Conservation (phyloP, 2,113 vertebrate species). For the Pleuronectes platessa region DNA sequence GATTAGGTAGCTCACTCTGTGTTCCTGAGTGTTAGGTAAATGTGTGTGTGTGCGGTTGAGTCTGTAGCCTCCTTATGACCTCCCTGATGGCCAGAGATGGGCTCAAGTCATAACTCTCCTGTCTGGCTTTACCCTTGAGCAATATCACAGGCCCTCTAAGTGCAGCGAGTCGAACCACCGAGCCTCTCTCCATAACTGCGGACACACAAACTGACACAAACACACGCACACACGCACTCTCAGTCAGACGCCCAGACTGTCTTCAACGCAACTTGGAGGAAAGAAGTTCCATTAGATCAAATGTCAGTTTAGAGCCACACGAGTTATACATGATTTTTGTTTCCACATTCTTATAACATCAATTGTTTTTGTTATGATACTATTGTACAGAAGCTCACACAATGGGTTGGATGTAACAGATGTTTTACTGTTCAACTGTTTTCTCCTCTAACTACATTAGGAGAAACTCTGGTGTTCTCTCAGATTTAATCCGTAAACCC, state of each 20-base stretch:
- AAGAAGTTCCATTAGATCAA: not conserved
- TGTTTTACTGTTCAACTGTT: too few relatives aligned
- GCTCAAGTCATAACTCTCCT: slow-evolving; percentile 79
- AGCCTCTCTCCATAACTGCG: slow-evolving; percentile 40
- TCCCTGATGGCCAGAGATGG: slow-evolving; percentile 72
- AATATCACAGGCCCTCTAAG: slow-evolving; percentile 72
- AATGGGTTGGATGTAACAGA: too few relatives aligned
- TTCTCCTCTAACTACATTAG: too few relatives aligned
- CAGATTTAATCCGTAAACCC: too few relatives aligned
- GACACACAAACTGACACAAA: slow-evolving; percentile 33
- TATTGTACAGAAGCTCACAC: not conserved
- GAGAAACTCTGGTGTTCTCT: too few relatives aligned
- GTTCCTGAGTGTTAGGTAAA: slow-evolving; percentile 41
- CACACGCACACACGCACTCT: not conserved
- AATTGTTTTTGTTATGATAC: not conserved
- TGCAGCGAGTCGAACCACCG: slow-evolving; percentile 67
- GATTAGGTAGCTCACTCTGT: slow-evolving; percentile 39
- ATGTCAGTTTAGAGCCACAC: not conserved
- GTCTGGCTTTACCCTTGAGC: slow-evolving; percentile 80
- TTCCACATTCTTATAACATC: not conserved
- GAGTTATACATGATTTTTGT: not conserved
- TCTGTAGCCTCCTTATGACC: slow-evolving; percentile 68
- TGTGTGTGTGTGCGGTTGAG: slow-evolving; percentile 30
- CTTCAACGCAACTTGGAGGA: not conserved
- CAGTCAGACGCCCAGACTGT: not conserved